Conservation (phyloP, 2,797 vertebrate genomes). For the Pangasius krempfi region DNA sequence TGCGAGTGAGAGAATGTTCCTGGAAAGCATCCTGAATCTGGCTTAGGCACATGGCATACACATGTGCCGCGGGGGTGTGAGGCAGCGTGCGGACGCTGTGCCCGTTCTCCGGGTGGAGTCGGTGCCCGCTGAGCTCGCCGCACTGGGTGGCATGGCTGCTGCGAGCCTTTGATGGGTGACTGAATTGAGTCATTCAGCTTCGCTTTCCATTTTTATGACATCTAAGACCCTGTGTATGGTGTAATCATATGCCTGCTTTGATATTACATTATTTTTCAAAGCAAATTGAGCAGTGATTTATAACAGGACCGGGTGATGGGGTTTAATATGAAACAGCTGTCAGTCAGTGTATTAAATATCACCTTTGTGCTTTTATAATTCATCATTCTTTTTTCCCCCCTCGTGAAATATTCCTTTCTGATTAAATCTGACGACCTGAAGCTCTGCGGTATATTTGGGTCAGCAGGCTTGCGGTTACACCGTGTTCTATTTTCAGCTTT, state of each 20-base stretch:
- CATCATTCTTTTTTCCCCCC: neutral
- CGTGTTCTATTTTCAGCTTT: constrained; percentile 46
- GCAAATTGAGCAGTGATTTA: constrained; percentile 28
- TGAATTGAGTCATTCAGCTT: neutral
- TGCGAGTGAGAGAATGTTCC: constrained; percentile 38
- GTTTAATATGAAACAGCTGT: constrained; percentile 15
- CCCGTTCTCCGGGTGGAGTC: constrained; percentile 49
- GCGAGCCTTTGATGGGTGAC: constrained; percentile 17
- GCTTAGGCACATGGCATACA: constrained; percentile 51
- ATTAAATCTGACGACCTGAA: constrained; percentile 15
- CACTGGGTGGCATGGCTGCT: constrained; percentile 32
- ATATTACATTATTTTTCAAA: constrained; percentile 30
- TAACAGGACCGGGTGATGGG: neutral
- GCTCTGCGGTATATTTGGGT: constrained; percentile 16
- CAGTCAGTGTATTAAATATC: constrained; percentile 13
- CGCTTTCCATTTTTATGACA: constrained; percentile 17
- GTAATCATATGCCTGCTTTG: neutral
- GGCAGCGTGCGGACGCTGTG: constrained; percentile 31
- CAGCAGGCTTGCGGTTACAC: constrained; percentile 13
- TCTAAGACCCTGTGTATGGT: neutral
- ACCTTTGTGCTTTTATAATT: constrained; percentile 6
- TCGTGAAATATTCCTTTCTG: neutral
- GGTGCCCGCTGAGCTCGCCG: constrained; percentile 33
- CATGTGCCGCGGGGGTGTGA: constrained; percentile 54
- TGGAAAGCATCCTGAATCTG: constrained; percentile 49